Percentiles rank a stretch among this genome's conserved stretches.
Conservation (phyloP, 2,113 vertebrate species). For the Tor tambroides region DNA sequence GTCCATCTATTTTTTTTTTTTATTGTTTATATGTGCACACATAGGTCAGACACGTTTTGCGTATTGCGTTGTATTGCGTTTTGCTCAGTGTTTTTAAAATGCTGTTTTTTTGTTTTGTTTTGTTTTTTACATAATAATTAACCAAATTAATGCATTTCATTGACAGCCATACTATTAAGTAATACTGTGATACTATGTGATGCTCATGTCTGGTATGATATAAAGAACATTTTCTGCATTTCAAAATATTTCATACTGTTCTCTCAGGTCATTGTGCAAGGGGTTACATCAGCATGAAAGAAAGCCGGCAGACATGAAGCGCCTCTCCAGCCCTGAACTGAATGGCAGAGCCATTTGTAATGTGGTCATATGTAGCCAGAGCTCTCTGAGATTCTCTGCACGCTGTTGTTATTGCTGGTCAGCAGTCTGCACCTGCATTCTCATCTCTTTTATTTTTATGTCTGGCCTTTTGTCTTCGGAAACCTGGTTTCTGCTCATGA, state of each 20-base stretch:
- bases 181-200: too few relatives aligned
- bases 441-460: slow-evolving; percentile 18
- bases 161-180: too few relatives aligned
- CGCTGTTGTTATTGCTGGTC: background rate
- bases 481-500: slow-evolving; percentile 3
- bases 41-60: too few relatives aligned
- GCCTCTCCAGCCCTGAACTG: slow-evolving; percentile 31
- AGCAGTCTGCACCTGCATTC: slow-evolving; percentile 14
- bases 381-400: slow-evolving; percentile 1
- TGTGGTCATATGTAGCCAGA: slow-evolving; percentile 11
- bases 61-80: too few relatives aligned
- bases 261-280: background rate
- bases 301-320: background rate
- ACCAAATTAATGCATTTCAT: too few relatives aligned
- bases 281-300: slow-evolving; percentile 20
- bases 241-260: slow-evolving; percentile 18
- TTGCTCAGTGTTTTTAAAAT: too few relatives aligned
- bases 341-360: slow-evolving; percentile 28
- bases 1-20: too few relatives aligned
- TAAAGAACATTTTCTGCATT: background rate
- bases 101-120: too few relatives aligned
- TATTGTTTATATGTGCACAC: too few relatives aligned
- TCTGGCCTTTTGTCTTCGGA: slow-evolving; percentile 3
- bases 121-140: too few relatives aligned
- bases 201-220: background rate